Evolutionary conservation across 2,888 invertebrate species (phyloP), one percentile per base, ranked within the genome.

Genomic region (Cantharis lateralis): DNA sequence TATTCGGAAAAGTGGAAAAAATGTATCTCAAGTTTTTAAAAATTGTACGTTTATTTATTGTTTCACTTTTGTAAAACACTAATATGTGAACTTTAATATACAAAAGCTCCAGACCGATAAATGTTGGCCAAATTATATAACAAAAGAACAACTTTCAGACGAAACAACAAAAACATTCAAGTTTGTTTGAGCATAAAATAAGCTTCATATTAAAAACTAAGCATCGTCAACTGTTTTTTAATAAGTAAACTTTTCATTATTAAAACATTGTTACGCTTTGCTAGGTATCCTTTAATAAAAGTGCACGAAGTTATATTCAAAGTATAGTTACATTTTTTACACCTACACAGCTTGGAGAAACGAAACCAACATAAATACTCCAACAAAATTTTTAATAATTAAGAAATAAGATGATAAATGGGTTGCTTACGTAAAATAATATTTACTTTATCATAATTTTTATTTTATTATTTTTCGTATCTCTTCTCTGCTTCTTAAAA

Each of bases 181-280:
- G 77, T 75, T 78, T 78, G 77, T 75, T 75, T 75, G 77, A 78
- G 77, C 77, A 72, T 78, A 69, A 75, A 75, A 74, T 48, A 66
- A n/a, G 62, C 75, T 70, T 71, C 77, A 74, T 77, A 77, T 77
- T 71, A 74, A 74, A 74, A 77, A 77, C 71, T 75, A 68, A 68
- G 32, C 71, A 15, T 71, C 32, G 13, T 32, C 18, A 61, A 68
- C 64, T 76, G 70, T 73, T 64, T 18, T 73, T 64, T 26, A 76
- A 73, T 73, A 48, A 48, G 48, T 70, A 64, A 75, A 71, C 66
- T 75, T 75, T 75, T 71, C 48, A n/a, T 48, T 48, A 48, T 48
- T 48, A 48, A 48, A 48, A 48, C 13, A 48, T 48, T 48, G n/a
- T 7, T n/a, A n/a, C 48, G 48, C 48, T 48, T 7, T 48, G 48